Percentiles rank a stretch among this genome's conserved stretches.
phyloP scores from a whole-genome alignment of 1,140 invertebrate genomes.

The Zophobas morio region DNA sequence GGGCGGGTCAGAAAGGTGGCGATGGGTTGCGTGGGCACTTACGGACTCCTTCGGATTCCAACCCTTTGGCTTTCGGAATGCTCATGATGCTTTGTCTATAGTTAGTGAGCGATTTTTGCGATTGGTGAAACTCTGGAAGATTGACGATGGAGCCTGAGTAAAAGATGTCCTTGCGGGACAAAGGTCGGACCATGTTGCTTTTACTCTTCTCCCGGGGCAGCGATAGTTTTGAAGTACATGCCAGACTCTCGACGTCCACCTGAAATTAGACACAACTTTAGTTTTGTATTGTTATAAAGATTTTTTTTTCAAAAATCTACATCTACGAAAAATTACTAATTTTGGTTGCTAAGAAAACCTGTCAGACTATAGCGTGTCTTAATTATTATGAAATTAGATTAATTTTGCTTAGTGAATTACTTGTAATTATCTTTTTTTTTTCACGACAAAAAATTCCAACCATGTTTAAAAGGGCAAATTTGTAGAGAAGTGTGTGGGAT shows the following conservation, averaged over 20 bases:
- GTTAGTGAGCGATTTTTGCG: conserved; percentile 91
- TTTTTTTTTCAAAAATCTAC: too few relatives aligned
- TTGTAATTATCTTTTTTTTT: too few relatives aligned
- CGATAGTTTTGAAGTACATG: conserved; percentile 69
- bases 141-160: conserved; percentile 96
- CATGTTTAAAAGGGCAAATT: too few relatives aligned
- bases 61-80: conserved; percentile 63
- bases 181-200: conserved; percentile 85
- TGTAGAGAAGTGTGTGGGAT: too few relatives aligned
- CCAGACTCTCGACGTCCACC: conserved; percentile 64
- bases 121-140: conserved; percentile 93
- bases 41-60: conserved; percentile 77
- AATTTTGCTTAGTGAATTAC: too few relatives aligned
- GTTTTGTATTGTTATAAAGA: too few relatives aligned
- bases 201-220: conserved; percentile 73
- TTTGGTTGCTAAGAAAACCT: too few relatives aligned
- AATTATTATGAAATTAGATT: too few relatives aligned
- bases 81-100: conserved; percentile 80
- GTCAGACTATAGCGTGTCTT: too few relatives aligned
- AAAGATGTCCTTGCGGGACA: conserved; percentile 98
- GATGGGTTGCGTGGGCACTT: conserved; percentile 60
- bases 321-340: too few relatives aligned
- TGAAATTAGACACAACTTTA: conserved; percentile 53
- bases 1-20: conserved; percentile 37
- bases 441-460: too few relatives aligned